Percentiles rank a stretch among this genome's conserved stretches.
Evolutionary conservation across 92 coral and sea anemone genomes (phyloP).

Genomic region (Ricordea florida): DNA sequence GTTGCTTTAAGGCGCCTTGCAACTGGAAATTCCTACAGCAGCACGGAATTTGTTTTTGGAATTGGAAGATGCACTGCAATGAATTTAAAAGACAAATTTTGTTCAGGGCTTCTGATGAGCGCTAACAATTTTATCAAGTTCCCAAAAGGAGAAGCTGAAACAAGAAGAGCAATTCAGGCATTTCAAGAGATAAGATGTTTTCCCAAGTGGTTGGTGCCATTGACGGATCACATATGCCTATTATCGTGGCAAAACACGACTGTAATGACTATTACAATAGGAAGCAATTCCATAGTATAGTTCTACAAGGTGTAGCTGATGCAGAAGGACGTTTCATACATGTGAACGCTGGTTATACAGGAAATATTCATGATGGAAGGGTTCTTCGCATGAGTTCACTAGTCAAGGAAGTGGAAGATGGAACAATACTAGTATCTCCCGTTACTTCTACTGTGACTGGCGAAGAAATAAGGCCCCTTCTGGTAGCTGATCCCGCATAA

Average conservation of each 20-base stretch:
- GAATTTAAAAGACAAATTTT: slow-evolving; percentile 63
- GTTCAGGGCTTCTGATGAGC: slow-evolving; percentile 46
- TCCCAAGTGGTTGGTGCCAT: slow-evolving; percentile 64
- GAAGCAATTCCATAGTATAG: slow-evolving; percentile 48
- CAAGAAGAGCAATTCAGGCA: slow-evolving; percentile 45
- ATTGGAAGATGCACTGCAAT: slow-evolving; percentile 60
- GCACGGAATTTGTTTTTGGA: slow-evolving; percentile 45
- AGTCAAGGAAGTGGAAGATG: slow-evolving; percentile 26
- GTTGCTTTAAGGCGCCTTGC: slow-evolving; percentile 60
- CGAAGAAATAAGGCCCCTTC: slow-evolving; percentile 2
- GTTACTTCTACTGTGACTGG: neutral
- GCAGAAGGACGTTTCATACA: slow-evolving; percentile 50
- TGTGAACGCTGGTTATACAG: slow-evolving; percentile 52
- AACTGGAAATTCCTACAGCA: slow-evolving; percentile 55
- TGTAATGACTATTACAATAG: slow-evolving; percentile 54
- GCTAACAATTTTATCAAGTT: slow-evolving; percentile 50
- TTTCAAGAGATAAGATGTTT: slow-evolving; percentile 46
- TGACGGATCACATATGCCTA: slow-evolving; percentile 64
- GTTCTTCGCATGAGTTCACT: slow-evolving; percentile 45
- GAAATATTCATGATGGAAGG: slow-evolving; percentile 57
- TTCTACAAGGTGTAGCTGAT: slow-evolving; percentile 63
- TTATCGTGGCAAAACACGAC: slow-evolving; percentile 27
- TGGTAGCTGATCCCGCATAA: slow-evolving; percentile 52
- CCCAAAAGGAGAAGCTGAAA: slow-evolving; percentile 51
- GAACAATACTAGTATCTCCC: slow-evolving; percentile 13